Conservation (phyloP, 2,113 vertebrate species). For the Okapia johnstoni region DNA sequence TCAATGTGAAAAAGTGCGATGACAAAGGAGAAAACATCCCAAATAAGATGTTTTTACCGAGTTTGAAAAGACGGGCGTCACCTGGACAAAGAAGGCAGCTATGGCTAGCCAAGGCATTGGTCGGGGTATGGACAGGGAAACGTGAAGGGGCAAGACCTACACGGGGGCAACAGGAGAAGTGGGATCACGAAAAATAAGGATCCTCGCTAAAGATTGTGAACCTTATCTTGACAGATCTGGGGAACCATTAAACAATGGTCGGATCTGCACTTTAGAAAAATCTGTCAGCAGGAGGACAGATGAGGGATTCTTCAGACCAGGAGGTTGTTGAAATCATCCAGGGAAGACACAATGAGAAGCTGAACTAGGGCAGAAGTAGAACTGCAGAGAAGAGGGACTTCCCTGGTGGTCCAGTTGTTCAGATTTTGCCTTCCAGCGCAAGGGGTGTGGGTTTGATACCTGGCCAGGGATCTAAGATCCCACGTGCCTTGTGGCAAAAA, state of each 20-base stretch:
- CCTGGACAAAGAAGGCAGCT: background rate
- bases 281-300: background rate
- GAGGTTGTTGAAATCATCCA: background rate
- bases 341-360: background rate
- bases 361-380: background rate
- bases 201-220: background rate
- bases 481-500: background rate
- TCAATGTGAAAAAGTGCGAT: background rate
- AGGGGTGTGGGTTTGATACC: background rate
- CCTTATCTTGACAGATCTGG: background rate
- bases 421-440: background rate
- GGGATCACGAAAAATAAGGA: background rate
- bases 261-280: conserved; percentile 1
- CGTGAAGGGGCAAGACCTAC: background rate
- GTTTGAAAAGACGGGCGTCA: background rate
- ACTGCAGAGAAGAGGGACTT: background rate
- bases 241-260: background rate
- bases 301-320: background rate
- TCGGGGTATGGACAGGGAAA: background rate
- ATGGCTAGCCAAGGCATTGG: background rate
- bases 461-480: background rate
- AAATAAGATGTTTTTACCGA: background rate
- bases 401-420: background rate
- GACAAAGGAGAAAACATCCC: background rate
- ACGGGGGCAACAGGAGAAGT: background rate